A percentile compares a stretch with the other conserved stretches of the same genome.
phyloP scores from a whole-genome alignment of 2,113 vertebrate genomes.

The Azemiops feae region DNA sequence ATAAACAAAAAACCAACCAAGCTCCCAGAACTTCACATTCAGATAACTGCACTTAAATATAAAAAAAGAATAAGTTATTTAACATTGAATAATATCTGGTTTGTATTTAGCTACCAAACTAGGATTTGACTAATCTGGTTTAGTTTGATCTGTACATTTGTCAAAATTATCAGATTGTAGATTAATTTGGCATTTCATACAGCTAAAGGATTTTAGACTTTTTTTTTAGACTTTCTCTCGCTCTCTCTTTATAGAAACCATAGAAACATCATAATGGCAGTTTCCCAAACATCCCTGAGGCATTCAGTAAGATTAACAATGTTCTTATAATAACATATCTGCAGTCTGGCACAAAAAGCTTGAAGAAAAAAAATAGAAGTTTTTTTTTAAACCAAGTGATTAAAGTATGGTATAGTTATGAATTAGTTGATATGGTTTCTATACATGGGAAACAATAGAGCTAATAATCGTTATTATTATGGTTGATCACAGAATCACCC shows the following conservation, averaged over 20 bases:
- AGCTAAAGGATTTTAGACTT: background rate
- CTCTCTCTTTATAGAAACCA: background rate
- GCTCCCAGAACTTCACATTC: background rate
- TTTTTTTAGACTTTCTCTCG: background rate
- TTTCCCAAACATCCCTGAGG: background rate
- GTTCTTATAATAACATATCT: background rate
- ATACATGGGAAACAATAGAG: background rate
- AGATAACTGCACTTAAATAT: background rate
- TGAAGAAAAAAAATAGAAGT: background rate
- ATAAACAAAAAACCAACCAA: background rate
- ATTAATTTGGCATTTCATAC: background rate
- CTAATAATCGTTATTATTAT: background rate
- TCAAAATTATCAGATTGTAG: background rate
- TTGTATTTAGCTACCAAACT: background rate
- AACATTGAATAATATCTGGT: background rate
- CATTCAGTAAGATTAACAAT: background rate
- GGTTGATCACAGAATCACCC: too few species aligned
- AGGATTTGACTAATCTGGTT: conserved; percentile 31
- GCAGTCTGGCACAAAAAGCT: background rate
- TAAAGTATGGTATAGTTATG: background rate
- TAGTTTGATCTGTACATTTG: conserved; percentile 14
- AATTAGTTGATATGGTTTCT: background rate
- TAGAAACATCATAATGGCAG: background rate
- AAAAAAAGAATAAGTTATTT: background rate
- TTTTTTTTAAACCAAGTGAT: background rate